Base-by-base conservation (phyloP, 2,888 invertebrate species). In the Hofmannophila pseudospretella region DNA sequence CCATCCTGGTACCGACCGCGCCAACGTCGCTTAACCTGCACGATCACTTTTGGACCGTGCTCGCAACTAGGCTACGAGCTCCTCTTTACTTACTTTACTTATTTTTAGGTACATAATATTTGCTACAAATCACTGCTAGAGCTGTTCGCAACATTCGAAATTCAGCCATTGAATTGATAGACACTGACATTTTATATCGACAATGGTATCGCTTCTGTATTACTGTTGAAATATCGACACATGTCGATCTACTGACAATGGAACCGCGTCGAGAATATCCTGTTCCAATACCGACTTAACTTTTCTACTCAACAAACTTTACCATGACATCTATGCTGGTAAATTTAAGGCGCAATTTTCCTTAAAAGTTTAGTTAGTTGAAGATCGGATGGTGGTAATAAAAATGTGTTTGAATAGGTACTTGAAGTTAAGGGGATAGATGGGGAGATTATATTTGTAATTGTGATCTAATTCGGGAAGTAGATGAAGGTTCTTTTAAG, bases 371-470 rank as follows among this genome's bases (percentile, higher is more conserved):
- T 31, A 11, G 37, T 45, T 5, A 8, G 2, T 8, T 14, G n/a
- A 25, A 23, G 2, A 7, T 19, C 32, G 22, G 5, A n/a, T 34
- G 38, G 47, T 47, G 33, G 43, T 31, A 36, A 36, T 49, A 34
- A 19, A 52, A 19, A 52, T 54, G 52, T 58, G 54, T 64, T 65
- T 70, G 64, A 72, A 69, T 73, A 71, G 67, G 71, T 64, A 72
- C 79, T 81, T 67, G 52, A 73, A 74, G 62, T 72, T 67, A 71
- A 64, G 77, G 73, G 79, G 75, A 75, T 75, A 69, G 68, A 62
- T 67, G 54, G 47, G 47, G 65, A 68, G 78, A 80, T 80, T 78
- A 76, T 69, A 26, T 65, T 68, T 71, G 77, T 79, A 76, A 80
- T 78, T 79, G 76, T 76, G 58, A 68, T 67, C 63, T 73, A 77